phyloP scores from a whole-genome alignment of 2,113 vertebrate genomes.

The Sinocyclocheilus rhinocerous region DNA sequence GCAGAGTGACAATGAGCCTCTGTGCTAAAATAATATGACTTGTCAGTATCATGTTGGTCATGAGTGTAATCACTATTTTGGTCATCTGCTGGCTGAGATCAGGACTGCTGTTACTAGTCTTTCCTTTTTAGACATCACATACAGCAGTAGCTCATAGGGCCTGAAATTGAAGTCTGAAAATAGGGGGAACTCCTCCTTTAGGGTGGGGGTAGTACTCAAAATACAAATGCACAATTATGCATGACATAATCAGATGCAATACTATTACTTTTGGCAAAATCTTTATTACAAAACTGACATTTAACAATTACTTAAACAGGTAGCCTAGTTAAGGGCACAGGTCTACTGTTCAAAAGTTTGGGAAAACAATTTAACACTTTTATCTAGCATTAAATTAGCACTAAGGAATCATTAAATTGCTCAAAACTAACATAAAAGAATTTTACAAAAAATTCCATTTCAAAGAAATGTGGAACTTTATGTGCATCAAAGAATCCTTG shows the following conservation, averaged over 20 bases:
- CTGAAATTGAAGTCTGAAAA: background rate
- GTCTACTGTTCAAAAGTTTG: too few relatives aligned
- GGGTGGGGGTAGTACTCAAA: background rate
- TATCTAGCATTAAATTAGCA: too few relatives aligned
- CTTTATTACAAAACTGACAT: background rate
- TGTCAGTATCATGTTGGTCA: constrained; percentile 9
- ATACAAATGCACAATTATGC: background rate
- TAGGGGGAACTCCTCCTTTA: too few relatives aligned
- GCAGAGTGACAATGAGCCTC: background rate
- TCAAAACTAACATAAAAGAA: too few relatives aligned
- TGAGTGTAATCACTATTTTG: background rate
- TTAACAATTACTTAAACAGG: background rate
- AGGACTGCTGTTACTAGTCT: background rate
- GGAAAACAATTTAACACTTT: too few relatives aligned
- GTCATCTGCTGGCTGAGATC: background rate
- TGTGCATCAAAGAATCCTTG: too few relatives aligned
- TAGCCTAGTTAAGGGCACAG: background rate
- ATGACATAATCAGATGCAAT: background rate
- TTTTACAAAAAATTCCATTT: too few relatives aligned
- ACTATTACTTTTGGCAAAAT: background rate
- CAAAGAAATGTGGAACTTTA: too few relatives aligned
- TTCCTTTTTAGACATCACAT: background rate
- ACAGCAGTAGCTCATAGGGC: background rate
- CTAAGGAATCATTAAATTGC: too few relatives aligned
- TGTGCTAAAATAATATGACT: background rate